These are phyloP conservation scores for Himalopsyche phryganea DNA, from an alignment of 1,140 invertebrate species.

Conservation along the genomic window DNA sequence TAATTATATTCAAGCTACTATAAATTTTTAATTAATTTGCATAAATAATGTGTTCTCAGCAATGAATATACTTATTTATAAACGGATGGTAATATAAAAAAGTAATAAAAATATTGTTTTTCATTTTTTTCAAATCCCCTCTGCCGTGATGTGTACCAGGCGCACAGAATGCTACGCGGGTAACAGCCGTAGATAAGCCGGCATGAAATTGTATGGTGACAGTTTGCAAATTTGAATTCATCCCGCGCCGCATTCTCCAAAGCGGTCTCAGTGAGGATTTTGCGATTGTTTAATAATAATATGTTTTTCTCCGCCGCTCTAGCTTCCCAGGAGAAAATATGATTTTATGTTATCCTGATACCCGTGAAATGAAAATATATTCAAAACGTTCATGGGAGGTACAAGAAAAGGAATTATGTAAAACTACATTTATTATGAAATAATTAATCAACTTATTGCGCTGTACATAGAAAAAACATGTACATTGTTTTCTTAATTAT, in stretches of 20 bases:
- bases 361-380: background rate
- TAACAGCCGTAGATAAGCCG: conserved; percentile 25
- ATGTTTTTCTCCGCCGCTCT: background rate
- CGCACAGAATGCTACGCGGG: conserved; percentile 5
- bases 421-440: too few relatives aligned
- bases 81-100: too few relatives aligned
- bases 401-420: too few relatives aligned
- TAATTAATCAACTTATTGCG: too few relatives aligned
- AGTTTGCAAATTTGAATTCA: conserved; percentile 32
- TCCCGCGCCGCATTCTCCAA: conserved; percentile 14
- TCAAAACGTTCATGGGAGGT: too few relatives aligned
- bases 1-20: too few relatives aligned
- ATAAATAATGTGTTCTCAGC: too few relatives aligned
- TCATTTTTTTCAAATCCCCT: conserved; percentile 6
- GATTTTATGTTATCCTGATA: background rate
- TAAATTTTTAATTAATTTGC: too few relatives aligned
- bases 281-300: conserved; percentile 16
- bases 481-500: too few relatives aligned
- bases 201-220: conserved; percentile 28
- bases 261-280: conserved; percentile 19
- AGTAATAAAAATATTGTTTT: conserved; percentile 1
- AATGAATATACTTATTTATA: too few relatives aligned
- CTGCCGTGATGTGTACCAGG: conserved; percentile 14
- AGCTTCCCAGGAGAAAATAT: background rate
- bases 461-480: too few relatives aligned